These are phyloP conservation scores for Sinocyclocheilus maitianheensis DNA, from an alignment of 2,113 vertebrate species.

Conservation along the genomic window DNA sequence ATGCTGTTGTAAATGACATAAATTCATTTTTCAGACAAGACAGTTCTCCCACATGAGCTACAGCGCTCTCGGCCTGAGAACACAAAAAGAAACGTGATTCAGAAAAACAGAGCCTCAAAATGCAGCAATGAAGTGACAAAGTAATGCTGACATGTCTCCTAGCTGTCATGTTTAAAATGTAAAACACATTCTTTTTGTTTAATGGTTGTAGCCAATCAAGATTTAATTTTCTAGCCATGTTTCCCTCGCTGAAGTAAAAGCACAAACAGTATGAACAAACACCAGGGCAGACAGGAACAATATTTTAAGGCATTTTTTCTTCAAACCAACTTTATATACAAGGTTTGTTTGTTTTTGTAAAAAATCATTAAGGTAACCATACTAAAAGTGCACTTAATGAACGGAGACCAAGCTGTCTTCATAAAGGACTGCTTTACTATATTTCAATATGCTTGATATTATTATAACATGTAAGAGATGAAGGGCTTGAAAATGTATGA, in stretches of 20 bases:
- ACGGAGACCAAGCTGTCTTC: not conserved
- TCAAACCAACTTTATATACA: not conserved
- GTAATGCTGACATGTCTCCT: not conserved
- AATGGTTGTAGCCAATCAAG: not conserved
- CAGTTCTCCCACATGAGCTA: not conserved
- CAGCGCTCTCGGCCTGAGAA: not conserved
- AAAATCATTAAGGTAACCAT: not conserved
- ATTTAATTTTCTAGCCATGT: not conserved
- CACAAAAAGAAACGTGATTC: not conserved
- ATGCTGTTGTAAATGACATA: not conserved
- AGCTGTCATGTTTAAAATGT: not conserved
- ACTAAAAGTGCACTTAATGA: conserved; percentile 33
- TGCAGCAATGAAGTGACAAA: not conserved
- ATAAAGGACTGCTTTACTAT: not conserved
- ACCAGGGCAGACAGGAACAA: not conserved
- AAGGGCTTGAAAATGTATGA: not conserved
- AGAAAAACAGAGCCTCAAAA: not conserved
- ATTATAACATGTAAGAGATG: not conserved
- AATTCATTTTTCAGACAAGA: not conserved
- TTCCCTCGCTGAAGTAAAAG: not conserved
- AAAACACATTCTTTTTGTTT: not conserved
- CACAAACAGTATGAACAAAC: not conserved
- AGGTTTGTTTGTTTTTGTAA: not conserved
- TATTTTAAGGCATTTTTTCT: conserved; percentile 20
- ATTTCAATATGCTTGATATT: conserved; percentile 4